Evolutionary conservation across 2,888 invertebrate genomes (phyloP), one percentile per base, ranked within the genome.

Genomic region (Drosophila maculinotata): DNA sequence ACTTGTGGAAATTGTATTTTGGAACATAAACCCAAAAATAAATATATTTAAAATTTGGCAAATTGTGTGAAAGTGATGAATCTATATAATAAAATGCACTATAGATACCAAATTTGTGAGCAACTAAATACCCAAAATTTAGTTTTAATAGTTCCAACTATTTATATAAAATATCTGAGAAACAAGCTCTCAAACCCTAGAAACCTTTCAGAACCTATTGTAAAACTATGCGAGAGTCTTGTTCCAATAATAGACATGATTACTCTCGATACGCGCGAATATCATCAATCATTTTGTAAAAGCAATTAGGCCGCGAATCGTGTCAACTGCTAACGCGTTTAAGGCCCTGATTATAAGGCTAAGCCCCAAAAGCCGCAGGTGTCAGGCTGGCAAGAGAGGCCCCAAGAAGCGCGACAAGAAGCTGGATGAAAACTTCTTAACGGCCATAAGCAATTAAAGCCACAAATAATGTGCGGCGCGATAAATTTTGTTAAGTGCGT

Each of bases 401-500:
- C 8, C 20, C 45, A 20, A 44, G 42, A 56, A 53, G 33, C 38
- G 15, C 62, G 85, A 64, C 69, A 79, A 81, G 85, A 79, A 81
- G 80, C 87, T 63, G 58, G 63, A 53, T 76, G 53, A 64, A 67
- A 84, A 64, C 76, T 75, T 67, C 49, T 63, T 68, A 63, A 63
- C 58, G 62, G 57, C 69, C 53, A 60, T 63, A 74, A 77, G 88
- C 88, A 83, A 87, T 83, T 83, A 87, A 83, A 83, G 82, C 80
- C 88, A 83, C 83, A 74, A 79, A 87, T 82, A 88, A 76, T 87
- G 86, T 77, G 71, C 69, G 76, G 58, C 62, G 71, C 76, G 89
- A 89, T 87, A 87, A 89, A 87, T 83, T 73, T 78, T 71, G 80
- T 86, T 89, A 89, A 88, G 89, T 88, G 89, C 88, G 84, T 88